Evolutionary conservation across 2,113 vertebrate genomes (phyloP).

Genomic region (Hypanus sabinus): DNA sequence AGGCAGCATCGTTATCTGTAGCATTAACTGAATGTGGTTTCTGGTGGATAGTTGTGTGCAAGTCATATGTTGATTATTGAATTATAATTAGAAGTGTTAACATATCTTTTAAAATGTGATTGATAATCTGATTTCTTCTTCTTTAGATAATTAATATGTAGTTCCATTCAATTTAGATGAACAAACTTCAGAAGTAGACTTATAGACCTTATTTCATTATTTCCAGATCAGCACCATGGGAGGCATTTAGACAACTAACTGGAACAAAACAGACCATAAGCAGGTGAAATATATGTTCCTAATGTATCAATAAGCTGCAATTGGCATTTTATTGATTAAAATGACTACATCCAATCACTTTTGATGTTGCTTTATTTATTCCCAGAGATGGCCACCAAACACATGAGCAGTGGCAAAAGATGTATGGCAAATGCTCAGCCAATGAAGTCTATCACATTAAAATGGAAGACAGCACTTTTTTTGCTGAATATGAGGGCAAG

Average conservation of each 20-base stretch:
- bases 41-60: neutral
- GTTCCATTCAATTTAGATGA: neutral
- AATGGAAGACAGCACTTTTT: constrained; percentile 88
- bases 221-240: constrained; percentile 46
- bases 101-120: neutral
- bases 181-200: constrained; percentile 12
- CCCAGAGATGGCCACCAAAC: constrained; percentile 86
- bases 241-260: constrained; percentile 48
- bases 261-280: constrained; percentile 45
- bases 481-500: constrained; percentile 88
- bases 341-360: constrained; percentile 38
- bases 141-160: neutral
- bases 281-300: constrained; percentile 40
- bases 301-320: neutral
- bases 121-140: neutral
- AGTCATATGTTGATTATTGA: neutral
- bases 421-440: constrained; percentile 88
- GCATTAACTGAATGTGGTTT: neutral
- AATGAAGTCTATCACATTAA: constrained; percentile 95
- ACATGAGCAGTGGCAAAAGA: constrained; percentile 90
- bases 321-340: neutral
- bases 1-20: no score
- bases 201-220: constrained; percentile 40
- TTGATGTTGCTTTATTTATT: constrained; percentile 44
- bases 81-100: no score